phyloP scores from a whole-genome alignment of 2,113 vertebrate genomes.

The Numenius arquata region DNA sequence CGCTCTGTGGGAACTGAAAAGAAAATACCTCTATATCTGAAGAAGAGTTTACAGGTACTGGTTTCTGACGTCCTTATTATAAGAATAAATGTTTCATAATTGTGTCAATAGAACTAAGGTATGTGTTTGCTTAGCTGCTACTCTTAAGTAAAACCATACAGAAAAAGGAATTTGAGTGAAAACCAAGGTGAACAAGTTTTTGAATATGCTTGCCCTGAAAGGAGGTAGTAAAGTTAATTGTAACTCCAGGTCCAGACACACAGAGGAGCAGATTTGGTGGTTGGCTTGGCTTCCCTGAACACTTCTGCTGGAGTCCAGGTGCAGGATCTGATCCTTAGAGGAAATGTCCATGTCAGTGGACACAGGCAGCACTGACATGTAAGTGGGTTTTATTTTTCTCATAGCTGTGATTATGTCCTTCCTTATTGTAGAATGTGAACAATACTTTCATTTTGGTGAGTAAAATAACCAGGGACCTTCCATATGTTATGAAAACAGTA shows the following conservation, averaged over 20 bases:
- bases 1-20: background rate
- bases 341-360: background rate
- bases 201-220: background rate
- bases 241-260: background rate
- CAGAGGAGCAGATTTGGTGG: background rate
- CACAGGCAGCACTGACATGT: background rate
- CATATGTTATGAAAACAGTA: background rate
- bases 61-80: background rate
- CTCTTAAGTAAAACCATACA: background rate
- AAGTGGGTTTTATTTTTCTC: constrained; percentile 21
- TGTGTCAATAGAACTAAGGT: background rate
- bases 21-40: background rate
- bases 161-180: background rate
- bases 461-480: background rate
- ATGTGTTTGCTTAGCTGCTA: background rate
- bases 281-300: background rate
- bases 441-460: background rate
- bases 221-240: background rate
- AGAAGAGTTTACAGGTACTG: background rate
- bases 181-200: background rate
- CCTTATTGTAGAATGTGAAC: background rate
- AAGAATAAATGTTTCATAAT: background rate
- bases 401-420: background rate
- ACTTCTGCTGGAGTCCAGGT: background rate
- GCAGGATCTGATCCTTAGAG: background rate